Conservation (phyloP, 2,888 invertebrate species). For the Oithona nana region DNA sequence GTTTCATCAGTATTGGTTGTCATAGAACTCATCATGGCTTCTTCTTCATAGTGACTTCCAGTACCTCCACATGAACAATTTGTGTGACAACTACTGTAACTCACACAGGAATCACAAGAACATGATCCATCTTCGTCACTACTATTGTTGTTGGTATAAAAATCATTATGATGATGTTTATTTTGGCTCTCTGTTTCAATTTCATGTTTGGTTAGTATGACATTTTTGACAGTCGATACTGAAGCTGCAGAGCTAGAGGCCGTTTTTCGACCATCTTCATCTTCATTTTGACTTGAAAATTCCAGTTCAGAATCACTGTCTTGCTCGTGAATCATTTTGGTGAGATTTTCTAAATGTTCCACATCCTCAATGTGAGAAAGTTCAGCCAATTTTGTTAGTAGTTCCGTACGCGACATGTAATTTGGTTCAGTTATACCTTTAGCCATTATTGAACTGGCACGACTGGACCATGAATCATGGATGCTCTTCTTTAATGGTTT, state of each 20-base stretch:
- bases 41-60: background rate
- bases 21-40: background rate
- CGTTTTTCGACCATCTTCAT: background rate
- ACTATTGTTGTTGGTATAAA: background rate
- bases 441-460: background rate
- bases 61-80: no score
- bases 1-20: background rate
- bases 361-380: constrained; percentile 7
- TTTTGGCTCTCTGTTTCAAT: background rate
- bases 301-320: background rate
- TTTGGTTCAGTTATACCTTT: constrained; percentile 16
- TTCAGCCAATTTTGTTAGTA: constrained; percentile 19
- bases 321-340: background rate
- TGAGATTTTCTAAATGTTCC: background rate
- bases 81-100: background rate
- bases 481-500: background rate
- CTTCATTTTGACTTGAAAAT: background rate
- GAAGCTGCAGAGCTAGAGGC: background rate
- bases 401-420: constrained; percentile 20
- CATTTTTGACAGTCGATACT: background rate
- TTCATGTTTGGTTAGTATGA: background rate
- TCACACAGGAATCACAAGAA: constrained; percentile 8
- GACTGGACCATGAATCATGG: constrained; percentile 12
- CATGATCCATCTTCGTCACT: no score
- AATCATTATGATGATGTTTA: background rate